Conservation (phyloP, 2,888 invertebrate genomes). For the Xanthorhoe spadicearia region DNA sequence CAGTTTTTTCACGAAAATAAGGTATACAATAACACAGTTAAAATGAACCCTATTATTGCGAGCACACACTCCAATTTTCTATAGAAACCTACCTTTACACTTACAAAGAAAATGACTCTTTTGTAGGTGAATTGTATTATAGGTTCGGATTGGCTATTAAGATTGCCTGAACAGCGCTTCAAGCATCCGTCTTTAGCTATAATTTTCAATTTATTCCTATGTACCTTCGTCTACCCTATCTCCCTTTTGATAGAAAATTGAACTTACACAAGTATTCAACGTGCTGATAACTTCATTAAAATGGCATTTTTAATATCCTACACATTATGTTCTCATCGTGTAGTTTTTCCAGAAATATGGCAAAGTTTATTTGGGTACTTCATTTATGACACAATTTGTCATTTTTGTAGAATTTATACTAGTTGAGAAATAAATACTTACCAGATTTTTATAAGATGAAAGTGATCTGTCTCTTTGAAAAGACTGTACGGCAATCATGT, state of each 20-base stretch:
- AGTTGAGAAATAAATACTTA: no score
- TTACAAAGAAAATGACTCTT: conserved; percentile 5
- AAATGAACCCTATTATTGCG: neutral
- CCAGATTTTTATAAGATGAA: neutral
- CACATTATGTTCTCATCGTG: no score
- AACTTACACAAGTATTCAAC: no score
- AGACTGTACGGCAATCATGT: no score
- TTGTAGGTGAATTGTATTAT: conserved; percentile 4
- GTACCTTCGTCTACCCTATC: neutral
- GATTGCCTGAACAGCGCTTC: conserved; percentile 8
- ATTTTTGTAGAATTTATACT: no score
- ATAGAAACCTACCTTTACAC: neutral
- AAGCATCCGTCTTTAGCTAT: neutral
- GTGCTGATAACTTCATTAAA: no score
- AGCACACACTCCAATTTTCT: neutral
- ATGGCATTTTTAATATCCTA: no score
- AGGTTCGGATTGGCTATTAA: conserved; percentile 13
- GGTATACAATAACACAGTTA: neutral
- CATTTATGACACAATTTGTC: no score
- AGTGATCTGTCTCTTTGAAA: neutral
- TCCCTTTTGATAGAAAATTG: neutral
- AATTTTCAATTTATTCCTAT: neutral
- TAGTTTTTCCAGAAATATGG: no score
- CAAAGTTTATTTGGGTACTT: no score
- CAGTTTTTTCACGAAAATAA: neutral